A percentile compares a stretch with the other conserved stretches of the same genome.
Conservation (phyloP, 2,113 vertebrate genomes). For the Junco hyemalis region DNA sequence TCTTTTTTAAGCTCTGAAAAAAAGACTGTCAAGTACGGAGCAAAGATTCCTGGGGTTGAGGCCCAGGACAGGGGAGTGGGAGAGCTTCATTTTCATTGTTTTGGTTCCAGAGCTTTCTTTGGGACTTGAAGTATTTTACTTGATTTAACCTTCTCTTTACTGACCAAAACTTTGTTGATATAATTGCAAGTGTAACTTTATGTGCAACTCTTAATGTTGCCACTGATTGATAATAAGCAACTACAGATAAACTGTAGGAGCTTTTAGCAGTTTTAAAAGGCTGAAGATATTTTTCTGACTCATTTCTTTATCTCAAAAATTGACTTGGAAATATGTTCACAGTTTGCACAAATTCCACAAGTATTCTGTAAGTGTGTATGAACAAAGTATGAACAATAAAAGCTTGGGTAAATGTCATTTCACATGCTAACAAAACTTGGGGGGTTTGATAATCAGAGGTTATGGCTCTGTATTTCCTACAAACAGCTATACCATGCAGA, state of each 20-base stretch:
- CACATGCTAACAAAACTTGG: not conserved
- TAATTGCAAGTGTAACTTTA: not conserved
- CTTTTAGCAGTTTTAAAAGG: not conserved
- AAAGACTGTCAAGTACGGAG: not conserved
- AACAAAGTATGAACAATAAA: accelerated
- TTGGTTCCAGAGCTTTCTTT: not conserved
- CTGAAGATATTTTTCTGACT: not conserved
- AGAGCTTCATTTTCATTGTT: not conserved
- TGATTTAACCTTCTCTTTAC: not conserved
- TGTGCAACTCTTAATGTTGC: not conserved
- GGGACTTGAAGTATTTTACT: not conserved
- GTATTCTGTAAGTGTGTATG: not conserved
- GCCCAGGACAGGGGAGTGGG: not conserved
- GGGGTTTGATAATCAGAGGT: not conserved
- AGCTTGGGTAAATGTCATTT: not conserved
- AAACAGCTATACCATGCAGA: not conserved
- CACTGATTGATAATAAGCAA: not conserved
- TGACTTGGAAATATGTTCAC: not conserved
- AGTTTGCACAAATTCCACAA: not conserved
- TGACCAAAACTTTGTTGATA: not conserved
- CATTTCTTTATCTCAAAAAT: not conserved
- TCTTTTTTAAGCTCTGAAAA: not conserved
- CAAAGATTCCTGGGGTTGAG: slow-evolving; percentile 6
- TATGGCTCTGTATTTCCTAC: not conserved
- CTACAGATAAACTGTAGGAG: not conserved